Evolutionary conservation across 2,888 invertebrate species (phyloP).

Genomic region (Metallyticus violacea): DNA sequence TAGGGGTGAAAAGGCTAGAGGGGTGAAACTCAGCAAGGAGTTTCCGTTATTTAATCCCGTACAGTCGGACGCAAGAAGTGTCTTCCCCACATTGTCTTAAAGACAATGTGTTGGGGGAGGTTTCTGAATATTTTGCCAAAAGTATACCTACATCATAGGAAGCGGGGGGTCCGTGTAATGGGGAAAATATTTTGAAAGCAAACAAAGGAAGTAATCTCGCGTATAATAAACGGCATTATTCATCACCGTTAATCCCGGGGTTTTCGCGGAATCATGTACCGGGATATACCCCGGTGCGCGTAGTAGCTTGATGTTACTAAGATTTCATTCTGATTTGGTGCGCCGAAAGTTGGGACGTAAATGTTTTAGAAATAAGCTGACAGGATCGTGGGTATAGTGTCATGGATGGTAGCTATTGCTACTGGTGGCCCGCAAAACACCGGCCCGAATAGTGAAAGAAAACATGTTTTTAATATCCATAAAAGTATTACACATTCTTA

Average conservation of each 20-base stretch:
- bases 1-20: conserved; percentile 15
- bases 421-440: too few species aligned
- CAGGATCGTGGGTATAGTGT: neutral
- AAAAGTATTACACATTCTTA: too few species aligned
- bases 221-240: neutral
- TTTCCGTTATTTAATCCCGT: conserved; percentile 29
- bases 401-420: too few species aligned
- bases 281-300: neutral
- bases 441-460: too few species aligned
- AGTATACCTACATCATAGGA: neutral
- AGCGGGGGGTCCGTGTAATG: neutral
- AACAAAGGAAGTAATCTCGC: neutral
- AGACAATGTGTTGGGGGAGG: neutral
- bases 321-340: neutral
- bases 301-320: neutral
- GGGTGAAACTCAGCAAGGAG: neutral
- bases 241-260: neutral
- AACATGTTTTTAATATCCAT: too few species aligned
- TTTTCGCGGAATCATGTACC: neutral
- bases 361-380: neutral
- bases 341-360: neutral
- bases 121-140: neutral
- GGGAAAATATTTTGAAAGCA: neutral
- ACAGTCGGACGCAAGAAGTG: conserved; percentile 1
- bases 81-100: neutral